phyloP scores from a whole-genome alignment of 2,113 vertebrate genomes.

The Campylorhamphus procurvoides region DNA sequence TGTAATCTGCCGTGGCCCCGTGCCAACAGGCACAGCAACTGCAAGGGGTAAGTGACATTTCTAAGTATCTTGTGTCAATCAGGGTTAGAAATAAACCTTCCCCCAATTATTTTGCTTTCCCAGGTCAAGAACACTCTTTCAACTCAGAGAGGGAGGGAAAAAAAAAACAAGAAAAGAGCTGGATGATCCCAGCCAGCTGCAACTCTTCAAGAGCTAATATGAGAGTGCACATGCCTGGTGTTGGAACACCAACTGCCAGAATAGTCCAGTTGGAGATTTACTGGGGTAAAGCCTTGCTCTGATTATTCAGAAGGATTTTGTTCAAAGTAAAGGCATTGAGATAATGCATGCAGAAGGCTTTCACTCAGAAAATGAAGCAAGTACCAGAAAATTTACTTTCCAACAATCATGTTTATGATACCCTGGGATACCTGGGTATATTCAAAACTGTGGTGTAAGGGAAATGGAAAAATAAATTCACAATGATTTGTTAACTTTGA shows the following conservation, averaged over 20 bases:
- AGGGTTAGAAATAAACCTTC: not conserved
- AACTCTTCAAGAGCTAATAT: constrained; percentile 10
- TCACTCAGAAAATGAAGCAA: not conserved
- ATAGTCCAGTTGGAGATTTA: constrained; percentile 15
- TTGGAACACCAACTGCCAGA: not conserved
- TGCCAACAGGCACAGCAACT: constrained; percentile 8
- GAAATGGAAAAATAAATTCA: not conserved
- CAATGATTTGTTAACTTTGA: not conserved
- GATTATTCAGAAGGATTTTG: not conserved
- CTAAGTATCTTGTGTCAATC: not conserved
- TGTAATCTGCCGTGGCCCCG: not conserved
- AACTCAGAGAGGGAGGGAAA: not conserved
- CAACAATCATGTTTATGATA: not conserved
- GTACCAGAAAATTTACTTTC: not conserved
- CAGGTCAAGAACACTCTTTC: not conserved
- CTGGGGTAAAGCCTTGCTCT: not conserved
- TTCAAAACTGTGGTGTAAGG: not conserved
- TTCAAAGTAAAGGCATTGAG: not conserved
- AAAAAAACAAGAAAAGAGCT: not conserved
- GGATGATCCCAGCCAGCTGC: constrained; percentile 29
- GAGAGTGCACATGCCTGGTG: not conserved
- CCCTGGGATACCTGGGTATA: not conserved
- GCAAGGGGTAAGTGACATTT: not conserved
- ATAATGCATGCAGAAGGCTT: not conserved
- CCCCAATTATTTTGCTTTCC: not conserved